Base-by-base conservation (phyloP, 2,888 invertebrate genomes). In the Mythimna albipuncta region DNA sequence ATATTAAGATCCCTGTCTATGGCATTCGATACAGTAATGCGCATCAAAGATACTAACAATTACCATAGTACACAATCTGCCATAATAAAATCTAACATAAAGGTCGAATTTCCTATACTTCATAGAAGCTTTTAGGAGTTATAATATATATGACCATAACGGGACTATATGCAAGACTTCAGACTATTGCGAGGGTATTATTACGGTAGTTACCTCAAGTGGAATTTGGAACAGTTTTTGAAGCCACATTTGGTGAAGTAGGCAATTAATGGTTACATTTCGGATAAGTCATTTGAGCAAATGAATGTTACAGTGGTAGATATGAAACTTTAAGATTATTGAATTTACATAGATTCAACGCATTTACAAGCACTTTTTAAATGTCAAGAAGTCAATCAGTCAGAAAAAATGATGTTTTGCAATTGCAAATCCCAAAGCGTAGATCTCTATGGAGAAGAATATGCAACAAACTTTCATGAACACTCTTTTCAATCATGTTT, bases 41-140 rank as follows among this genome's bases (percentile, higher is more conserved):
- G 7, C 21, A 13, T 10, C 13, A n/a, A 32, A 1, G 16, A 54
- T 41, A 62, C 21, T 58, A n/a, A 55, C 54, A 26, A n/a, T 52
- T 16, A 47, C 47, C 47, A 47, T 66, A 41, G 64, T 54, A 57
- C 21, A 47, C 35, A 64, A 19, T 38, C 50, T 61, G 52, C 44
- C n/a, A 44, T 38, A 38, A 38, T 38, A 38, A 38, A 35, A 38
- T 38, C 38, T 38, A 57, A 63, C 44, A 54, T n/a, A 71, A 62
- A 74, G 66, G 69, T 64, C 38, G 0, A 66, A 50, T 69, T 41
- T 67, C 47, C 64, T 26, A 70, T 66, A 72, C 61, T 62, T 38
- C 50, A 64, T 47, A 44, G 50, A 74, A 69, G 71, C 77, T 75
- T 79, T 84, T 79, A 84, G 76, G 66, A 65, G 77, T 78, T 81